phyloP scores from a whole-genome alignment of 2,113 vertebrate genomes.

The Calypte anna region DNA sequence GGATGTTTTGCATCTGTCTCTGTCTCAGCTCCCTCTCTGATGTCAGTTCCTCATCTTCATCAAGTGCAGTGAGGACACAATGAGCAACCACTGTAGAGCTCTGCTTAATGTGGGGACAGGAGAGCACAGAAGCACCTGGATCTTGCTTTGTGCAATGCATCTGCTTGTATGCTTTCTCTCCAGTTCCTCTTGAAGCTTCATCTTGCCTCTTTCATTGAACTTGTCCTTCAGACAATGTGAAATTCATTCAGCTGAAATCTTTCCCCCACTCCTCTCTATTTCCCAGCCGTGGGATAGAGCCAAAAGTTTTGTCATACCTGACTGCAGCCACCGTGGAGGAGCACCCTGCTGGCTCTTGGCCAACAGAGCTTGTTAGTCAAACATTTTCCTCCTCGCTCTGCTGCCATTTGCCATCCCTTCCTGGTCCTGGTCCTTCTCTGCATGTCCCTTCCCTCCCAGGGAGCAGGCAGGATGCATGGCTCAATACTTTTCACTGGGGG shows the following conservation, averaged over 20 bases:
- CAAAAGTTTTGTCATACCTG: constrained; percentile 62
- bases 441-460: background rate
- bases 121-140: background rate
- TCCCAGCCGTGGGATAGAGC: constrained; percentile 13
- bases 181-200: background rate
- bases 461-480: rapidly evolving
- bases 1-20: background rate
- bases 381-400: background rate
- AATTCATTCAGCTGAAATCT: constrained; percentile 28
- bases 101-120: background rate
- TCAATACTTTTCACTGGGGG: background rate
- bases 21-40: background rate
- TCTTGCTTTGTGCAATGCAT: background rate
- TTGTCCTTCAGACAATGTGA: constrained; percentile 25
- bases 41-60: background rate
- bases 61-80: rapidly evolving
- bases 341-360: background rate
- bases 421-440: background rate
- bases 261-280: background rate
- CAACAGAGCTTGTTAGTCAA: background rate
- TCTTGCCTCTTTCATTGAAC: constrained; percentile 23
- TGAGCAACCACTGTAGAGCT: background rate
- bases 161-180: background rate
- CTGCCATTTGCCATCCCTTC: background rate
- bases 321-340: background rate